These are phyloP conservation scores for Caenorhabditis parvicauda DNA, from an alignment of 2,888 invertebrate species.

Conservation along the genomic window DNA sequence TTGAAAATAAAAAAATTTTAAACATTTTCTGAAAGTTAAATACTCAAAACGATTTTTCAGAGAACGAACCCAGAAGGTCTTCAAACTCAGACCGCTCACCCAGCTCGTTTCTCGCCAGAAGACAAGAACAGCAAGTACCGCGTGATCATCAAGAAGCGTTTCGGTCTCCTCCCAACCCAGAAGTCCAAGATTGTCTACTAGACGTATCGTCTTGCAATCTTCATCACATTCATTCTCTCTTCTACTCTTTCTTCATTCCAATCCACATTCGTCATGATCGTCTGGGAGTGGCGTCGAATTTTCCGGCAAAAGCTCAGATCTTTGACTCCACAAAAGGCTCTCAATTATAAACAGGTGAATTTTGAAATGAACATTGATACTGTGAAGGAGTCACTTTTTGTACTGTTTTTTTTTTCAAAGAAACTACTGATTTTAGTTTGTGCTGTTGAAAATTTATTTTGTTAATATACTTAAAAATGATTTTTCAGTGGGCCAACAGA, in stretches of 20 bases:
- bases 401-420: not conserved
- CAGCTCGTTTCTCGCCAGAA: constrained; percentile 90
- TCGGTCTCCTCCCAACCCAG: constrained; percentile 82
- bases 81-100: constrained; percentile 85
- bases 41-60: no score
- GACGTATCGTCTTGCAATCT: not conserved
- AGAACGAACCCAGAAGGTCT: constrained; percentile 77
- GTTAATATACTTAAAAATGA: not conserved
- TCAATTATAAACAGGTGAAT: constrained; percentile 49
- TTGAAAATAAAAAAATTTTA: not conserved
- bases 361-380: no score
- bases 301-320: constrained; percentile 45
- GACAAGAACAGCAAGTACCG: constrained; percentile 87
- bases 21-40: not conserved
- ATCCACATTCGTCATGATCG: constrained; percentile 22
- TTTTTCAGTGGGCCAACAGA: constrained; percentile 45
- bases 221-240: not conserved
- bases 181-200: constrained; percentile 68
- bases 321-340: constrained; percentile 34
- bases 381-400: not conserved
- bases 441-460: not conserved
- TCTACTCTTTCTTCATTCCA: not conserved
- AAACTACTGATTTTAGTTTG: not conserved
- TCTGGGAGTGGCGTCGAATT: constrained; percentile 48
- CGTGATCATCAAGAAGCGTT: constrained; percentile 83